phyloP scores from a whole-genome alignment of 2,797 vertebrate genomes.

The Rousettus madagascariensis region DNA sequence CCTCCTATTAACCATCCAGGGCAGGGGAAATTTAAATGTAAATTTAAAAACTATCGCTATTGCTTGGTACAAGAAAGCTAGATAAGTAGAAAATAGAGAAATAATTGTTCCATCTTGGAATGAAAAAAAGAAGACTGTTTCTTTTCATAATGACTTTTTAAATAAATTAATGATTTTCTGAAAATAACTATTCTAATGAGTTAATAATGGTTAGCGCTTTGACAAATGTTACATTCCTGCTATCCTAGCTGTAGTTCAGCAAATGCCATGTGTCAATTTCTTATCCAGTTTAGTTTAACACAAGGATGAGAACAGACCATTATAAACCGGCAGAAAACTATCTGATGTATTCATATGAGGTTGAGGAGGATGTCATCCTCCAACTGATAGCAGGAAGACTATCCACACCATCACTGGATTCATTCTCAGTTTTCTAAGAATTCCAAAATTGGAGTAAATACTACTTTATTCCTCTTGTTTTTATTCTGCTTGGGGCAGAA shows the following conservation, averaged over 20 bases:
- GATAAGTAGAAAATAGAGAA: neutral
- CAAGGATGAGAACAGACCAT: neutral
- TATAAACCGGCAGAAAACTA: neutral
- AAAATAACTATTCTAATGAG: slow-evolving; percentile 48
- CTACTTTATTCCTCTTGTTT: neutral
- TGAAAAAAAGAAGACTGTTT: neutral
- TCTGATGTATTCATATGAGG: neutral
- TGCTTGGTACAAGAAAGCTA: neutral
- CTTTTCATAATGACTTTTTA: slow-evolving; percentile 30
- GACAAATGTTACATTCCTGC: neutral
- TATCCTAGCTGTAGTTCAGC: slow-evolving; percentile 8
- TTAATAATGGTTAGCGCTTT: slow-evolving; percentile 32
- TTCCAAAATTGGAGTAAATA: neutral
- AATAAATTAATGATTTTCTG: slow-evolving; percentile 39
- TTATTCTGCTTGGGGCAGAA: neutral
- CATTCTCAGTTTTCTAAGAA: slow-evolving; percentile 37
- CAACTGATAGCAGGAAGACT: neutral
- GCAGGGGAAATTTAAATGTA: slow-evolving; percentile 10
- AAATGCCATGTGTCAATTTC: slow-evolving; percentile 12
- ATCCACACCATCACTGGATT: neutral
- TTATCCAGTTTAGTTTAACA: neutral
- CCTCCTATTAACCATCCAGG: slow-evolving; percentile 32
- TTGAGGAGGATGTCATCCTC: neutral
- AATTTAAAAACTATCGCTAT: neutral
- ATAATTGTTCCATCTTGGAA: slow-evolving; percentile 24